phyloP scores from a whole-genome alignment of 2,888 invertebrate species.

The Eupithecia dodoneata region DNA sequence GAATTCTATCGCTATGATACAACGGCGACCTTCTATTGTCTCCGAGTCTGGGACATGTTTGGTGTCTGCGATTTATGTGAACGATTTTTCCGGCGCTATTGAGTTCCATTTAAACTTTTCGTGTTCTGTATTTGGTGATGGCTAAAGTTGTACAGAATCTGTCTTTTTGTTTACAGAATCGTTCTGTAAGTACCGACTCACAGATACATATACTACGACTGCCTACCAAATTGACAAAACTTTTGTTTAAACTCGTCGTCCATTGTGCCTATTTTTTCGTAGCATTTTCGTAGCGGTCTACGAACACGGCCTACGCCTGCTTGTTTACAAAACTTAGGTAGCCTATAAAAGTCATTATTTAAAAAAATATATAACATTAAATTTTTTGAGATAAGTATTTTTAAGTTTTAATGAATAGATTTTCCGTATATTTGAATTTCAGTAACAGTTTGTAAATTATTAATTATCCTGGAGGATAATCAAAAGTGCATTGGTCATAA shows the following conservation, averaged over 20 bases:
- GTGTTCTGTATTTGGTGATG: neutral
- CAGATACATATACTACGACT: neutral
- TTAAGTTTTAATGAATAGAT: neutral
- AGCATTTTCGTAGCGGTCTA: conserved; percentile 20
- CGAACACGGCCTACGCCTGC: neutral
- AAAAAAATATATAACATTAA: neutral
- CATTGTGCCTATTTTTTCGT: conserved; percentile 15
- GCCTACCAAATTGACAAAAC: neutral
- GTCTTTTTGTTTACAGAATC: no score
- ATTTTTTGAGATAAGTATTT: neutral
- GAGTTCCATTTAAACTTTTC: conserved; percentile 4
- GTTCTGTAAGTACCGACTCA: neutral
- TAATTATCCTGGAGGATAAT: neutral
- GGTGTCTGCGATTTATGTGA: conserved; percentile 27
- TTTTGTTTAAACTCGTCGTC: neutral
- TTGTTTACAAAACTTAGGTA: neutral
- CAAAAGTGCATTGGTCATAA: neutral
- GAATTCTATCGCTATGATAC: conserved; percentile 77
- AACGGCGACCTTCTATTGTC: conserved; percentile 78
- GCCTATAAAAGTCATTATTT: neutral
- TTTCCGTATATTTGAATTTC: neutral
- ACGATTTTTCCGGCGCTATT: conserved; percentile 14
- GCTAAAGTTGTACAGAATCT: neutral
- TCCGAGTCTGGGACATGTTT: conserved; percentile 63
- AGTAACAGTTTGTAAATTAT: neutral